These are phyloP conservation scores for Hippopotamyrus pictus DNA, from an alignment of 2,797 vertebrate species.

Conservation along the genomic window DNA sequence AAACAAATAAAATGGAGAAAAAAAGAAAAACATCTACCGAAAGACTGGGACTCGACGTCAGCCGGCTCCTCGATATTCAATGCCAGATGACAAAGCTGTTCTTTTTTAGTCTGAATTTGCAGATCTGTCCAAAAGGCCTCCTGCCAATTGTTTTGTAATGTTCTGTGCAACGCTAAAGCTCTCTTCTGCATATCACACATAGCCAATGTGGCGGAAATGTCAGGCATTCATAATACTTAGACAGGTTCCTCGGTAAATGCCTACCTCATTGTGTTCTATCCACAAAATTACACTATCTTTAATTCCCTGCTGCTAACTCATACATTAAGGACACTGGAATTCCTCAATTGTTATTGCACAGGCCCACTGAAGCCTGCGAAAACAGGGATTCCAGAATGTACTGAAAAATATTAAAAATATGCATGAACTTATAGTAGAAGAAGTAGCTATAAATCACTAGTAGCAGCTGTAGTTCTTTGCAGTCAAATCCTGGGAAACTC, in stretches of 20 bases:
- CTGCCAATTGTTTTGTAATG: neutral
- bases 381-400: neutral
- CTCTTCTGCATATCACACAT: neutral
- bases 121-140: neutral
- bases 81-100: neutral
- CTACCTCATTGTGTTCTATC: neutral
- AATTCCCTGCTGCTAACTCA: neutral
- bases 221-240: neutral
- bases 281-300: neutral
- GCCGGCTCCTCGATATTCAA: neutral
- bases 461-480: constrained; percentile 3
- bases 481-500: neutral
- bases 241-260: neutral
- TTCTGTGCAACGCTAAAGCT: neutral
- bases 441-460: neutral
- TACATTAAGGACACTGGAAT: neutral
- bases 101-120: neutral
- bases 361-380: neutral
- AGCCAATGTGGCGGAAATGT: neutral
- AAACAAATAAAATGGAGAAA: neutral
- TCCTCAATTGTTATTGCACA: neutral
- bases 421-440: neutral
- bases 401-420: neutral
- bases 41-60: neutral
- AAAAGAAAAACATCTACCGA: neutral